These are phyloP conservation scores for Sphyrna mokarran DNA, from an alignment of 2,113 vertebrate species.

Conservation along the genomic window DNA sequence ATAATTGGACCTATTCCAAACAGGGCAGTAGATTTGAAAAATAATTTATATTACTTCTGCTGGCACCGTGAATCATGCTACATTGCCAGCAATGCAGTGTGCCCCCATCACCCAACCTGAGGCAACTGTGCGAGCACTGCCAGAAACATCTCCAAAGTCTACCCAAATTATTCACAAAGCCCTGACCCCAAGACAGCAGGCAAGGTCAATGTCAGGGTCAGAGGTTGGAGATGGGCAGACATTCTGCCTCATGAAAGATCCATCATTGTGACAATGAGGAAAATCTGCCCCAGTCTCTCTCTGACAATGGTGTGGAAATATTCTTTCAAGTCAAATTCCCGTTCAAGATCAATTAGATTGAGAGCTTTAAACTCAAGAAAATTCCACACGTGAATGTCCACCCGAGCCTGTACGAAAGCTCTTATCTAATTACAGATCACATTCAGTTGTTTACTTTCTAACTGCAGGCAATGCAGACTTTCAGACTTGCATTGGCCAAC, in stretches of 20 bases:
- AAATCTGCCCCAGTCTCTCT: neutral
- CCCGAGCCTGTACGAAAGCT: neutral
- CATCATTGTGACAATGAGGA: neutral
- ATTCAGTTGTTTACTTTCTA: neutral
- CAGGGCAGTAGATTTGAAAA: neutral
- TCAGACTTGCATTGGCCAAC: neutral
- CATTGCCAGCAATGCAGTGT: neutral
- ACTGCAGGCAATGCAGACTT: neutral
- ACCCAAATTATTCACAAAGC: neutral
- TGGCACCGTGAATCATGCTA: neutral
- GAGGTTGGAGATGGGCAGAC: too few species aligned
- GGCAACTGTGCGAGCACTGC: neutral
- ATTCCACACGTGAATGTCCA: neutral
- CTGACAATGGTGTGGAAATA: neutral
- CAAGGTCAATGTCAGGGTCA: too few species aligned
- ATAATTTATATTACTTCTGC: neutral
- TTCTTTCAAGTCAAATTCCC: neutral
- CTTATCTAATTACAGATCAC: neutral
- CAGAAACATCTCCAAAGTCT: neutral
- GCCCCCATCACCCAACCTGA: too few species aligned
- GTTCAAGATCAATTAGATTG: neutral
- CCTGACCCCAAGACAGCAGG: neutral
- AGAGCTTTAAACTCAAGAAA: neutral
- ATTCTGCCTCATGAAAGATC: neutral
- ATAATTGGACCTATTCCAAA: neutral